Conservation (phyloP, 2,888 invertebrate species). For the Polymixis lichenea region DNA sequence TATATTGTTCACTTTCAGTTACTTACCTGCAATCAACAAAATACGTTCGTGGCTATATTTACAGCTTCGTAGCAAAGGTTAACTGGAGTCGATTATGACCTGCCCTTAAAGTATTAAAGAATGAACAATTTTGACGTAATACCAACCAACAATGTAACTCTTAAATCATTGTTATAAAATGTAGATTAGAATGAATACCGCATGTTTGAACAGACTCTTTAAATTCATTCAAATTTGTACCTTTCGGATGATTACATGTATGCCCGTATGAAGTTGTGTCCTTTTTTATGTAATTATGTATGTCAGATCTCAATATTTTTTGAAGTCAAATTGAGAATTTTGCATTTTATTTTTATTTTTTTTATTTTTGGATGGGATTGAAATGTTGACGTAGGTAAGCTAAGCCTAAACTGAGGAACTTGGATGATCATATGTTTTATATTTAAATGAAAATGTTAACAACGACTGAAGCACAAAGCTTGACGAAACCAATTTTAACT, state of each 20-base stretch:
- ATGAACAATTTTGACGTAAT: neutral
- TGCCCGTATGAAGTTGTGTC: neutral
- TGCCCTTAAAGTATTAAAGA: neutral
- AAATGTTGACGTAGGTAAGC: constrained; percentile 38
- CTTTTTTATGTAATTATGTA: neutral
- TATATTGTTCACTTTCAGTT: constrained; percentile 29
- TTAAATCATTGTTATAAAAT: neutral
- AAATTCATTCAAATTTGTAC: neutral
- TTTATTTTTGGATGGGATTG: neutral
- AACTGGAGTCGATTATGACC: constrained; percentile 29
- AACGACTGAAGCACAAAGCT: constrained; percentile 13
- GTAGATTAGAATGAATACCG: neutral
- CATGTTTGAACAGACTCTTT: neutral
- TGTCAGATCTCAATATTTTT: neutral
- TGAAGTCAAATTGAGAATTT: neutral
- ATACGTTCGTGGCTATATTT: constrained; percentile 35
- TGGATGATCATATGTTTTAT: constrained; percentile 17
- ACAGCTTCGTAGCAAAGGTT: constrained; percentile 38
- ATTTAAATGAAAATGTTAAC: constrained; percentile 11
- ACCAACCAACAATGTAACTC: neutral
- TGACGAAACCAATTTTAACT: constrained; percentile 6
- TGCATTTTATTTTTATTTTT: neutral
- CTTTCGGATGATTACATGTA: neutral
- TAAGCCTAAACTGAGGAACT: constrained; percentile 16
- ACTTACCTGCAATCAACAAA: constrained; percentile 25